phyloP scores from a whole-genome alignment of 1,140 invertebrate genomes.

The Drosophila kurseongensis region DNA sequence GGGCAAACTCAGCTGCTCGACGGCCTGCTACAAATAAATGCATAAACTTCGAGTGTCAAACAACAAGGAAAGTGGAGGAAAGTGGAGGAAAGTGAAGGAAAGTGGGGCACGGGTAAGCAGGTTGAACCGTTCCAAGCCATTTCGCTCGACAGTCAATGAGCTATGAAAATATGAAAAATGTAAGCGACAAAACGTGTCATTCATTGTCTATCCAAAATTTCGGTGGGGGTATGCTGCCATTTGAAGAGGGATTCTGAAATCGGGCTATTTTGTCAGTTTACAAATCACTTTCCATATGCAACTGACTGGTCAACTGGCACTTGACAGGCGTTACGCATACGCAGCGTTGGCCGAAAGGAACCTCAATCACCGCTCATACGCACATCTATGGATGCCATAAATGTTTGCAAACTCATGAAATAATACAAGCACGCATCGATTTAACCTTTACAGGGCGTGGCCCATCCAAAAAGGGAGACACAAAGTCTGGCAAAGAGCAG shows the following conservation, averaged over 20 bases:
- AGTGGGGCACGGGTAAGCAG: constrained; percentile 18
- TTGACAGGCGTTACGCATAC: constrained; percentile 59
- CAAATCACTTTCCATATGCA: constrained; percentile 31
- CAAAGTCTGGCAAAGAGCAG: constrained; percentile 36
- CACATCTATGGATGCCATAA: constrained; percentile 9
- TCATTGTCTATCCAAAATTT: constrained; percentile 32
- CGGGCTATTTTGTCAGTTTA: constrained; percentile 28
- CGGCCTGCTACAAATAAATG: constrained; percentile 72
- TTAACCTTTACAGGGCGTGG: constrained; percentile 48
- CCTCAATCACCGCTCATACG: not conserved
- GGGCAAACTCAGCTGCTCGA: constrained; percentile 14
- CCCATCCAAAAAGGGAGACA: constrained; percentile 15
- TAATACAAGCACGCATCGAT: constrained; percentile 68
- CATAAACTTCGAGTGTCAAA: constrained; percentile 72
- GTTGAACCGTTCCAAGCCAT: constrained; percentile 63
- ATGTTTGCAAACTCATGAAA: constrained; percentile 57
- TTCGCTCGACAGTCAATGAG: constrained; percentile 67
- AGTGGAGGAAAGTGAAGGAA: no score
- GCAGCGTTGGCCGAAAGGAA: constrained; percentile 34
- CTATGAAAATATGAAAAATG: constrained; percentile 76
- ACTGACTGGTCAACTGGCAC: constrained; percentile 15
- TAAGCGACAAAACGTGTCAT: constrained; percentile 34
- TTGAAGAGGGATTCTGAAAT: constrained; percentile 4
- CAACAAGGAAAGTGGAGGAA: constrained; percentile 35
- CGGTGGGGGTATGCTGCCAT: not conserved